These are phyloP conservation scores for Athalia rosae DNA, from an alignment of 2,888 invertebrate genomes.

Conservation along the genomic window DNA sequence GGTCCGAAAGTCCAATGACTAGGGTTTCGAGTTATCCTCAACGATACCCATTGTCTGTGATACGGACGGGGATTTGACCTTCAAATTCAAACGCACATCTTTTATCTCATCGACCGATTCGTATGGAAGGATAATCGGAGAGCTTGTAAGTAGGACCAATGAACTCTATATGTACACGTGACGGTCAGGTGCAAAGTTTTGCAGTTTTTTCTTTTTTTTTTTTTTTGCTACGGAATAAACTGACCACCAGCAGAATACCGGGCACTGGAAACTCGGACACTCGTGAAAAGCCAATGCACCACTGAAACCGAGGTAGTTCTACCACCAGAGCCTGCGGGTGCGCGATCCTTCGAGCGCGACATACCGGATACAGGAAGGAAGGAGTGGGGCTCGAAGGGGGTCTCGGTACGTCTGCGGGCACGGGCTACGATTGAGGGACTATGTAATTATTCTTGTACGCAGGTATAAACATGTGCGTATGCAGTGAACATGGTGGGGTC, in stretches of 20 bases:
- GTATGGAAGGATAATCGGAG: too few relatives aligned
- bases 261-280: conserved; percentile 15
- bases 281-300: conserved; percentile 25
- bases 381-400: conserved; percentile 63
- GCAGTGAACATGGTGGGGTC: conserved; percentile 1
- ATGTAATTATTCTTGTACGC: conserved; percentile 40
- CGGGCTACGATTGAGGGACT: conserved; percentile 40
- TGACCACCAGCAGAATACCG: not conserved
- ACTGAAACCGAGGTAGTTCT: conserved; percentile 34
- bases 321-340: conserved; percentile 49
- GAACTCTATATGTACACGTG: not conserved
- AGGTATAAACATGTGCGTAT: conserved; percentile 16
- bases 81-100: too few relatives aligned
- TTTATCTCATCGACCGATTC: too few relatives aligned
- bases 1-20: too few relatives aligned
- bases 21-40: too few relatives aligned
- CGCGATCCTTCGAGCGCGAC: conserved; percentile 68
- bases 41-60: too few relatives aligned
- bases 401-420: conserved; percentile 20
- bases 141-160: too few relatives aligned
- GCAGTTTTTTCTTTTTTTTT: not conserved
- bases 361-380: conserved; percentile 71
- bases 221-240: not conserved
- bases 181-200: not conserved
- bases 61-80: too few relatives aligned